These are phyloP conservation scores for Hippopotamus amphibius DNA, from an alignment of 2,113 vertebrate species.

Conservation along the genomic window DNA sequence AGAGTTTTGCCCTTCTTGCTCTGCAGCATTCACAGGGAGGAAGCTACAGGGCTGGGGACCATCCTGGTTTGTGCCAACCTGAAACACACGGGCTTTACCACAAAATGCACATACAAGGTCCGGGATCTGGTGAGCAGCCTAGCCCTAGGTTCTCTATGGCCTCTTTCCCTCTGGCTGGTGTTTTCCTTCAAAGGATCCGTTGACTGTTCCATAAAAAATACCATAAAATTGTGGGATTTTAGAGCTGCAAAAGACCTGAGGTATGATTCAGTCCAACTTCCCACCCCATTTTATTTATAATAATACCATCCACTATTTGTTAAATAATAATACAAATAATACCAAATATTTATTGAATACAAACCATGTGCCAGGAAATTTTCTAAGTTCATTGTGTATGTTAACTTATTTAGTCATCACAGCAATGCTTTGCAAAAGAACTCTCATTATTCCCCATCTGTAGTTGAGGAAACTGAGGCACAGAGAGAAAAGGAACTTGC, in stretches of 20 bases:
- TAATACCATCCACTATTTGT: slow-evolving; percentile 51
- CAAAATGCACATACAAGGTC: background rate
- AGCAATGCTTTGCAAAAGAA: background rate
- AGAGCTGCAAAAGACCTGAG: background rate
- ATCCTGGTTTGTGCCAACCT: background rate
- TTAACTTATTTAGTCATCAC: background rate
- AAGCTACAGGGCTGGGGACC: background rate
- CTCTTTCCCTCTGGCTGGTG: background rate
- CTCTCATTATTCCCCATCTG: background rate
- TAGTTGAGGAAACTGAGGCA: background rate
- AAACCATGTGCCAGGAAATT: background rate
- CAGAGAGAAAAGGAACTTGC: background rate
- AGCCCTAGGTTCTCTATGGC: background rate
- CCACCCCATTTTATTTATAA: slow-evolving; percentile 66
- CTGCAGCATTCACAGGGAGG: background rate
- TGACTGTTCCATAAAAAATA: background rate
- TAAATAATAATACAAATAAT: slow-evolving; percentile 45
- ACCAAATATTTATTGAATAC: slow-evolving; percentile 42
- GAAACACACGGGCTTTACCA: background rate
- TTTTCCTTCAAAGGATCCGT: background rate
- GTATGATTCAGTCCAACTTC: slow-evolving; percentile 39
- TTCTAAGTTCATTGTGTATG: background rate
- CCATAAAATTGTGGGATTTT: background rate
- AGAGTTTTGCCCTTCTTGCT: background rate
- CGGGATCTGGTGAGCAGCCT: background rate